Conservation (phyloP, 2,797 vertebrate species). For the Rallus crepitans region DNA sequence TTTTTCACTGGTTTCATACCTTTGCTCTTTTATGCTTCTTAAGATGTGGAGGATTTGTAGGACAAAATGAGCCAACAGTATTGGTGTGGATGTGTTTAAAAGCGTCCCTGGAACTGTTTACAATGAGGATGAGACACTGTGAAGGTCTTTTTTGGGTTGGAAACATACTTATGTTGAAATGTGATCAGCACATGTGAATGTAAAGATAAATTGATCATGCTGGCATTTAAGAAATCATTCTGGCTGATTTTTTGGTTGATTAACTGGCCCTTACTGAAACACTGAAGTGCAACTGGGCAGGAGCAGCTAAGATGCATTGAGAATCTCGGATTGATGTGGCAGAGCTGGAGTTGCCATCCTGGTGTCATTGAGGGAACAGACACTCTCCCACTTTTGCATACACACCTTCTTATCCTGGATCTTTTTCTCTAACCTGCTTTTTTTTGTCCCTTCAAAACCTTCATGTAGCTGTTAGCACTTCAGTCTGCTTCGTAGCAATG, state of each 20-base stretch:
- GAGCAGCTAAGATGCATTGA: background rate
- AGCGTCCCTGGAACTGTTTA: conserved; percentile 5
- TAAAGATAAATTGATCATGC: background rate
- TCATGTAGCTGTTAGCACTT: background rate
- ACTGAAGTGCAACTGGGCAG: background rate
- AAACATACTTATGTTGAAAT: background rate
- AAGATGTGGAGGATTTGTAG: background rate
- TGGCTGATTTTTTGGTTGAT: background rate
- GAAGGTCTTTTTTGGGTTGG: background rate
- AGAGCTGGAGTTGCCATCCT: background rate
- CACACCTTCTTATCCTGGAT: background rate
- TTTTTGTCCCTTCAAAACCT: background rate
- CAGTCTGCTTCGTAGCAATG: background rate
- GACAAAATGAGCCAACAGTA: background rate
- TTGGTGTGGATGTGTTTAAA: background rate
- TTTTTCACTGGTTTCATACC: background rate
- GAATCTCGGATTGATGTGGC: background rate
- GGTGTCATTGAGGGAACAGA: background rate
- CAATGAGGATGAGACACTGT: background rate
- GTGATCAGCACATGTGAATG: background rate
- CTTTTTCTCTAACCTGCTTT: background rate
- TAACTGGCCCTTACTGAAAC: background rate
- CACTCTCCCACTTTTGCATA: background rate
- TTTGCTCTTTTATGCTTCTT: conserved; percentile 17
- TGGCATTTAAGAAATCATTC: background rate